These are phyloP conservation scores for Mus spicilegus DNA, from an alignment of 2,113 vertebrate species.

Conservation along the genomic window DNA sequence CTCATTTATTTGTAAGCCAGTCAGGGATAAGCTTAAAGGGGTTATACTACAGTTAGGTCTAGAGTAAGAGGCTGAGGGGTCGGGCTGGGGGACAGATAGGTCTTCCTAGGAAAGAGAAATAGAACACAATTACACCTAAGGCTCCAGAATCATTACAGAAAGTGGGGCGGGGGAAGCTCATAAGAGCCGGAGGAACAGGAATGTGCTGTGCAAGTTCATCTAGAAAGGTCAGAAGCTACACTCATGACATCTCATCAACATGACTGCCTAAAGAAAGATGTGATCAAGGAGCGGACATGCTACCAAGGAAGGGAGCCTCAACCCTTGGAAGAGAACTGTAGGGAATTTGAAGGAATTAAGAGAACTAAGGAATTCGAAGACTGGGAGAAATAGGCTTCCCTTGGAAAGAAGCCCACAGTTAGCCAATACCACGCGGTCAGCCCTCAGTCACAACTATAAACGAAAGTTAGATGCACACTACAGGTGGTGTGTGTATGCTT, in stretches of 20 bases:
- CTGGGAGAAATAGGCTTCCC: neutral
- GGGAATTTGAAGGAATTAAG: no score
- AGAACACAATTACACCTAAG: neutral
- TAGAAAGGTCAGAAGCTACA: neutral
- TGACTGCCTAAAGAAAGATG: neutral
- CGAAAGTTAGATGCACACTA: neutral
- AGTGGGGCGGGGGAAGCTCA: neutral
- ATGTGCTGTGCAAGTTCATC: neutral
- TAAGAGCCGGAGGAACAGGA: neutral
- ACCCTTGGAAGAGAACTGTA: neutral
- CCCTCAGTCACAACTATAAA: neutral
- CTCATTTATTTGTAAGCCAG: no score
- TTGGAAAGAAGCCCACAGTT: neutral
- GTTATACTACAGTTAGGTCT: no score
- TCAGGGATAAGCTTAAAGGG: no score
- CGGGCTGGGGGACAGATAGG: no score
- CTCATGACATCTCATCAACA: neutral
- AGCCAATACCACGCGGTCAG: neutral
- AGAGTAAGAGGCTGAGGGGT: no score
- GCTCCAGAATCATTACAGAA: neutral
- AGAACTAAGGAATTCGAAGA: neutral
- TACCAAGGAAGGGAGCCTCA: neutral
- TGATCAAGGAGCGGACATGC: neutral
- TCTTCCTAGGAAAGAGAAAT: no score
- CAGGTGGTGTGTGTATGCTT: neutral